Percentiles rank a stretch among this genome's conserved stretches.
phyloP scores from a whole-genome alignment of 2,888 invertebrate species.

The Apamea monoglypha region DNA sequence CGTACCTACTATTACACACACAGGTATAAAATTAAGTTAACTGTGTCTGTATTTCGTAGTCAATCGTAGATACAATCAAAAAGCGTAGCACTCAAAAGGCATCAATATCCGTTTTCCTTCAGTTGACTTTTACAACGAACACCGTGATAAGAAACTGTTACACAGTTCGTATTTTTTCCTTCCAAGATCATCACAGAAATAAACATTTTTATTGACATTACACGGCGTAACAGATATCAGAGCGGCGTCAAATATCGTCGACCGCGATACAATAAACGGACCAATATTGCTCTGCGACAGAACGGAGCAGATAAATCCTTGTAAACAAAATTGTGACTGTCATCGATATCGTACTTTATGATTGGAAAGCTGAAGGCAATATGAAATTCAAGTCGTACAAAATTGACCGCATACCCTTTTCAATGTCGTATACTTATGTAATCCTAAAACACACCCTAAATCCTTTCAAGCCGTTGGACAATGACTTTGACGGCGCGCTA shows the following conservation, averaged over 20 bases:
- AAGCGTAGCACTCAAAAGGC: conserved; percentile 10
- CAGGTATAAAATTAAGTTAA: background rate
- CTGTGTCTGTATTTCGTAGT: background rate
- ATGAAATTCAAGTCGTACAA: conserved; percentile 82
- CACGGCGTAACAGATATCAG: conserved; percentile 63
- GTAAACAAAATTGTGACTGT: conserved; percentile 87
- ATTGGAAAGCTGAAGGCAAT: conserved; percentile 78
- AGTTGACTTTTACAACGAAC: conserved; percentile 20
- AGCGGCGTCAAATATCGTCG: conserved; percentile 61
- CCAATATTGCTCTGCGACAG: conserved; percentile 67
- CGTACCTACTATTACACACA: too few relatives aligned
- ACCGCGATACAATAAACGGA: conserved; percentile 63
- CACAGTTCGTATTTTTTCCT: conserved; percentile 33
- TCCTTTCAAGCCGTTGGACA: conserved; percentile 80
- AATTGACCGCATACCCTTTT: conserved; percentile 83
- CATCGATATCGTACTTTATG: conserved; percentile 86
- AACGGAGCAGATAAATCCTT: conserved; percentile 81
- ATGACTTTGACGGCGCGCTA: conserved; percentile 79
- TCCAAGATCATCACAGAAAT: conserved; percentile 56
- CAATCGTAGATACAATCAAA: conserved; percentile 15
- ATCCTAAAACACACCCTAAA: conserved; percentile 77
- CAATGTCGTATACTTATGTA: conserved; percentile 72
- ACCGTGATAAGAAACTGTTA: conserved; percentile 35
- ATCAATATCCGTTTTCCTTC: background rate
- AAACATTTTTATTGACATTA: conserved; percentile 66